phyloP scores from a whole-genome alignment of 2,888 invertebrate genomes.

The Serripes groenlandicus region DNA sequence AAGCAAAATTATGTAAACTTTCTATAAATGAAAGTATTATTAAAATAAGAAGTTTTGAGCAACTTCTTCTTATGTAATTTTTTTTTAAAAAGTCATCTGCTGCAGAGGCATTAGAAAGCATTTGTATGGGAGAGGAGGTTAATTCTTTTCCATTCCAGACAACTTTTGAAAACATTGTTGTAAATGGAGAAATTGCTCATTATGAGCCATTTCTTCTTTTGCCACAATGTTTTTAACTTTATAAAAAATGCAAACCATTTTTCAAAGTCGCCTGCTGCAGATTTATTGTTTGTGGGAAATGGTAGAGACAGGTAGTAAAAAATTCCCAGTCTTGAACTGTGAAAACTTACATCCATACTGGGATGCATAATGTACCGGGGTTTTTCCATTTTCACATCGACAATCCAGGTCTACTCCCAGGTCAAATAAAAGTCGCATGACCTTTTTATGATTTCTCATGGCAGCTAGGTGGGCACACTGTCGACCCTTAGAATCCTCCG shows the following conservation, averaged over 20 bases:
- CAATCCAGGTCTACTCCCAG: conserved; percentile 82
- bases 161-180: not conserved
- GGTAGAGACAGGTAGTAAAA: too few species aligned
- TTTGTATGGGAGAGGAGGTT: too few species aligned
- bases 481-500: conserved; percentile 81
- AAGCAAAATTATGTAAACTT: too few species aligned
- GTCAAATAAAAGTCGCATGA: conserved; percentile 83
- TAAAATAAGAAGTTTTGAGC: too few species aligned
- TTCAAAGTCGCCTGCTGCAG: not conserved
- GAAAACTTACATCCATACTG: conserved; percentile 83
- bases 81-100: too few species aligned
- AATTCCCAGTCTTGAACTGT: too few species aligned
- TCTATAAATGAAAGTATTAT: too few species aligned
- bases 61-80: too few species aligned
- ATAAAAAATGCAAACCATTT: not conserved
- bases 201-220: not conserved
- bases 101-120: too few species aligned
- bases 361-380: conserved; percentile 85
- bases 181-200: conserved; percentile 10
- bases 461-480: conserved; percentile 84
- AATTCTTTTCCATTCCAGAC: too few species aligned
- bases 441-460: conserved; percentile 82
- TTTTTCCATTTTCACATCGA: conserved; percentile 81
- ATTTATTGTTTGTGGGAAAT: too few species aligned
- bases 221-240: not conserved